Evolutionary conservation across 2,888 invertebrate species (phyloP).

Genomic region (Tricholauxania praeusta): DNA sequence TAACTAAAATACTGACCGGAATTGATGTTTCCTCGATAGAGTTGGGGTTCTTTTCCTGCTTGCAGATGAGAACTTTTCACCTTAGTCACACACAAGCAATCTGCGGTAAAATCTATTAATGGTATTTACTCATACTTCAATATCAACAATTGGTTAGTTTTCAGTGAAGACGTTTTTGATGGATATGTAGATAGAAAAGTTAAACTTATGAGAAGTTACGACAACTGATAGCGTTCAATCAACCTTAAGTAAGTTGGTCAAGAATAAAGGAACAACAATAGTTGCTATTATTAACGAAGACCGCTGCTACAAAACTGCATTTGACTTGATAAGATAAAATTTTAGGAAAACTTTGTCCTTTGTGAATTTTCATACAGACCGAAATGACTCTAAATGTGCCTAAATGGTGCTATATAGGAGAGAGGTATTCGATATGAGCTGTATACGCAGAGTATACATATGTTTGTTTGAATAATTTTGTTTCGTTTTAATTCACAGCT

Average conservation of each 20-base stretch:
- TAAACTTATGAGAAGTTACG: background rate
- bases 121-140: background rate
- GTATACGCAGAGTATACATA: no score
- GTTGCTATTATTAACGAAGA: background rate
- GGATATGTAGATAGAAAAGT: slow-evolving; percentile 7
- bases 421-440: no score
- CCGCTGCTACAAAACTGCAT: no score
- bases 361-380: no score
- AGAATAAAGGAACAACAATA: slow-evolving; percentile 13
- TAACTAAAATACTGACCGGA: slow-evolving; percentile 29
- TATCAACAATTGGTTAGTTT: background rate
- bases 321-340: no score
- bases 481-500: no score
- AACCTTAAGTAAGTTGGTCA: slow-evolving; percentile 8
- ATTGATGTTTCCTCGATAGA: background rate
- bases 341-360: no score
- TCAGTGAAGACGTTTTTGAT: slow-evolving; percentile 15
- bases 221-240: slow-evolving; percentile 14
- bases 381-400: no score
- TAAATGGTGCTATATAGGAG: no score
- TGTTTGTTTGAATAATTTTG: no score
- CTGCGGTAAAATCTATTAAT: slow-evolving; percentile 30
- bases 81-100: background rate
- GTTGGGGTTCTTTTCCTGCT: slow-evolving; percentile 11
- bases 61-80: slow-evolving; percentile 1